Base-by-base conservation (phyloP, 2,797 vertebrate species). In the Pampus argenteus region DNA sequence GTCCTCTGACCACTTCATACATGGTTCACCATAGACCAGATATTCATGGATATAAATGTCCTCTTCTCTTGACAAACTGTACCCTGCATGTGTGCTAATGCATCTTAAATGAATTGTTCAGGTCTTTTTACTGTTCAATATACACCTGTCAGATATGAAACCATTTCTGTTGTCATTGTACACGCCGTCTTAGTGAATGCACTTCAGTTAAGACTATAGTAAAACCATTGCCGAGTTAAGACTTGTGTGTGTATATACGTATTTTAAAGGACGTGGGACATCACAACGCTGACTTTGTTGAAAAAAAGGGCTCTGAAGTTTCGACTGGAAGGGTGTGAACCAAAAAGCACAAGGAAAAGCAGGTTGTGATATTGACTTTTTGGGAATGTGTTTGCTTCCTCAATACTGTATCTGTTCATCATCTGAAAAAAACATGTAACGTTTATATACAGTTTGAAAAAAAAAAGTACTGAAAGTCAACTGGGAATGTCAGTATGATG, bases 281-380 rank as follows among this genome's bases (percentile, higher is more conserved):
- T 60, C 18, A 51, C 45, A 51, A 18, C 18, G 36, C 49, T 45
- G 29, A 74, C 34, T 78, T 74, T 82, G 34, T 79, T 81, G 54
- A 7, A 6, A 84, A 18, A 78, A 89, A 86, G 81, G 88, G 83
- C 80, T 91, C 86, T 83, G 84, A 56, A 48, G 63, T 84, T 84
- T 74, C 36, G 5, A 58, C 26, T 38, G 20, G 64, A 73, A 57
- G 14, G 50, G 45, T 48, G 14, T 89, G 89, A 93, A 91, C 89
- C 85, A 85, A 93, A 93, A 90, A 95, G 94, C 95, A 96, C 94
- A 94, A 93, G 20, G 55, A 79, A 44, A 69, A 92, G 90, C 87
- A 93, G 91, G 90, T 82, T 85, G 84, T 85, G 81, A 89, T 78
- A 45, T 84, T 81, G 86, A 77, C 36, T 82, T 89, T 85, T 49